A percentile compares a stretch with the other conserved stretches of the same genome.
These are phyloP conservation scores for Agriopis marginaria DNA, from an alignment of 2,888 invertebrate genomes.

Conservation along the genomic window DNA sequence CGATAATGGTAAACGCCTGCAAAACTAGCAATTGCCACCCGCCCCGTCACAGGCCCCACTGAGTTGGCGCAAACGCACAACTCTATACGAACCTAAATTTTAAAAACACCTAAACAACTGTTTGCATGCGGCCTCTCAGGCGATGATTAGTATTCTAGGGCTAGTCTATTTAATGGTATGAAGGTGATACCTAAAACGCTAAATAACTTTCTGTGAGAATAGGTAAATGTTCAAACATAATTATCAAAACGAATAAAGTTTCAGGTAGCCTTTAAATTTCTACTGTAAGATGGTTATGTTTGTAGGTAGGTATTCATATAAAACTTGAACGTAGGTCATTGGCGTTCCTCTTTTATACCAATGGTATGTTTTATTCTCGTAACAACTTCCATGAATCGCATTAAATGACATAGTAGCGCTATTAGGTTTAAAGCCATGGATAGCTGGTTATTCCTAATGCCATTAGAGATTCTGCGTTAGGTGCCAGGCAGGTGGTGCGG, in stretches of 20 bases:
- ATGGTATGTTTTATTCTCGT: neutral
- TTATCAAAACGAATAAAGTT: neutral
- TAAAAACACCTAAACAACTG: no score
- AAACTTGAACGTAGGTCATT: neutral
- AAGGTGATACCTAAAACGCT: neutral
- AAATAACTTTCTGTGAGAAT: neutral
- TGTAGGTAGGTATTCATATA: no score
- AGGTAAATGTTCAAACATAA: neutral
- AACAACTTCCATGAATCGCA: neutral
- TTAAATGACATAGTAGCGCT: constrained; percentile 11
- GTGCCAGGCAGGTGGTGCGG: constrained; percentile 65
- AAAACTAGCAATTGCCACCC: no score
- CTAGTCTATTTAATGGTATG: no score
- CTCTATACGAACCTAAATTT: no score
- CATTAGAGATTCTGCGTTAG: constrained; percentile 57
- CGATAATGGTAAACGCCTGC: no score
- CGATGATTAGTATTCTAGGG: no score
- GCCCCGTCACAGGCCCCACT: no score
- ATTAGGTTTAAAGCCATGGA: constrained; percentile 15
- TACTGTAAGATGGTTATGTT: no score
- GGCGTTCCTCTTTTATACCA: neutral
- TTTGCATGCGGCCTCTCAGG: no score
- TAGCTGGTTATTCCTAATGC: constrained; percentile 47
- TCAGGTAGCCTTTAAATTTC: neutral
- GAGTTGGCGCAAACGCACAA: no score